These are phyloP conservation scores for Tetragnatha versicolor DNA, from an alignment of 1,140 invertebrate genomes.

Conservation along the genomic window DNA sequence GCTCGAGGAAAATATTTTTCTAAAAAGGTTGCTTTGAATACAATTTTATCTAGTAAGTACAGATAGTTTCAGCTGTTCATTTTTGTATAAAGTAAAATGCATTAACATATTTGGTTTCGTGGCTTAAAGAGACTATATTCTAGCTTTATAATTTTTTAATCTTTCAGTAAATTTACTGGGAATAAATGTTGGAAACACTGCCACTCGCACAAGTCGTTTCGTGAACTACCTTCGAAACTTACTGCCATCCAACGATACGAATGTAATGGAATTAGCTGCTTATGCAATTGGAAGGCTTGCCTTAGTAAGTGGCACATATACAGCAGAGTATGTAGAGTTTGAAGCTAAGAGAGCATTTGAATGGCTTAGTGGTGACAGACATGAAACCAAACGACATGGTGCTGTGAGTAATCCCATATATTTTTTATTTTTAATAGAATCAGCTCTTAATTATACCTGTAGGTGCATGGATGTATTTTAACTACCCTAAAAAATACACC, in stretches of 20 bases:
- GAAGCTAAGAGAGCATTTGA: slow-evolving; percentile 95
- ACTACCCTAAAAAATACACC: not conserved
- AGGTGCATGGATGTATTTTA: too few species aligned
- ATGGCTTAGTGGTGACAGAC: slow-evolving; percentile 86
- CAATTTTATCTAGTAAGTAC: too few species aligned
- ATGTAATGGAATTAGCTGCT: slow-evolving; percentile 94
- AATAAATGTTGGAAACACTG: slow-evolving; percentile 90
- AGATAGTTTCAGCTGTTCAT: too few species aligned
- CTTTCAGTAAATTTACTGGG: slow-evolving; percentile 80
- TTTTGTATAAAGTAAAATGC: too few species aligned
- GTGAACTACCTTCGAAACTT: slow-evolving; percentile 91
- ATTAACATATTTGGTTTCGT: slow-evolving; percentile 14
- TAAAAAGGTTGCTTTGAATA: too few species aligned
- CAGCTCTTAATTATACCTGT: too few species aligned
- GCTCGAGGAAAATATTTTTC: too few species aligned
- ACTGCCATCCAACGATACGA: slow-evolving; percentile 86
- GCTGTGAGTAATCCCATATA: slow-evolving; percentile 77
- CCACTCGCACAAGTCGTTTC: slow-evolving; percentile 87
- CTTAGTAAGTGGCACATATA: slow-evolving; percentile 88
- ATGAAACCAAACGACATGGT: slow-evolving; percentile 88
- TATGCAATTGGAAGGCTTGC: slow-evolving; percentile 92
- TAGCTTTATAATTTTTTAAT: too few species aligned
- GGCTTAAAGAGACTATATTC: too few species aligned
- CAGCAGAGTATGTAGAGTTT: slow-evolving; percentile 95
- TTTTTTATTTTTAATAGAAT: too few species aligned